Evolutionary conservation across 2,888 invertebrate genomes (phyloP), one percentile per base, ranked within the genome.

Genomic region (Brachypalpus laphriformis): DNA sequence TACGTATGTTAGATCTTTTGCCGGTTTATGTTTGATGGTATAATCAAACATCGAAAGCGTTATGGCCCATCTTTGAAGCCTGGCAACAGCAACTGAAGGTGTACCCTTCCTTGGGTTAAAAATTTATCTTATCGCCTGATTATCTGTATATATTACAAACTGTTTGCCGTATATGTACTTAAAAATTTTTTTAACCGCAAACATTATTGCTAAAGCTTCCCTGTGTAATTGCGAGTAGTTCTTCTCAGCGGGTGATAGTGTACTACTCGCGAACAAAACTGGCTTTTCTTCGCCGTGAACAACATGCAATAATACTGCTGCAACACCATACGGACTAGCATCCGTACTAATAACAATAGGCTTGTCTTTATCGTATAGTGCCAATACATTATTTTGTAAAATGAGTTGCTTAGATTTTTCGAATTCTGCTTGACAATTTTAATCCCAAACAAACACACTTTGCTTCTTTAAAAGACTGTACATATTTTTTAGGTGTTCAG

Each of bases 111-210:
- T 68, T 6, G 68, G 68, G 9, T 68, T 40, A 28, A 89, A 87
- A 18, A 89, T 87, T 86, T n/a, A n/a, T n/a, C n/a, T n/a, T n/a
- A n/a, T n/a, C n/a, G n/a, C n/a, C n/a, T n/a, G n/a, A n/a, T n/a
- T 82, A 47, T 89, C 88, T 0, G 87, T 88, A 56, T 77, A 49
- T 8, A 89, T 28, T 1, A 18, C 28, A n/a, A 89, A 88, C 8
- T 76, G 18, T 16, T 83, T 34, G 1, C 92, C 92, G 81, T 88
- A 90, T 1, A 92, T 28, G 81, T 90, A 92, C 34, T 90, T 87
- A 11, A 68, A 92, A 92, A 77, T 89, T 89, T n/a, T 20, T 89
- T 87, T n/a, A n/a, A 0, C 88, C 1, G 90, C 91, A 74, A 88
- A 92, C 22, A 91, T 83, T 3, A 91, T 82, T 16, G 89, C 89